A percentile compares a stretch with the other conserved stretches of the same genome.
Conservation (phyloP, 2,888 invertebrate species). For the Epirrita christyi region DNA sequence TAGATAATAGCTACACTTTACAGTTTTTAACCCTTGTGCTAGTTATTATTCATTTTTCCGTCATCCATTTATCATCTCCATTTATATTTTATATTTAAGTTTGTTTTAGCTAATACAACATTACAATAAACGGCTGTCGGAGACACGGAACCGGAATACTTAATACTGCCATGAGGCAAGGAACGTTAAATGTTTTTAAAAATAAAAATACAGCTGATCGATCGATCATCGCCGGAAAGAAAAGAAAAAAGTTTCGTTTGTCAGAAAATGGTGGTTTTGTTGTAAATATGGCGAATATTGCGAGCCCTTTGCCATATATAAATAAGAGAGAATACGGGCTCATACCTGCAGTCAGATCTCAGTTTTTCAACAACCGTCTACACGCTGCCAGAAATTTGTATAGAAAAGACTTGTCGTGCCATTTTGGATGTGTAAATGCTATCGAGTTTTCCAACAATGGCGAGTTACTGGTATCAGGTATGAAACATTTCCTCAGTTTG, state of each 20-base stretch:
- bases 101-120: too few relatives aligned
- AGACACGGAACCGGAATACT: too few relatives aligned
- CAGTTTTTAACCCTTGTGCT: too few relatives aligned
- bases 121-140: too few relatives aligned
- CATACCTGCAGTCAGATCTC: slow-evolving; percentile 83
- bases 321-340: slow-evolving; percentile 86
- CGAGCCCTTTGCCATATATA: slow-evolving; percentile 86
- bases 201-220: not conserved
- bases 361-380: slow-evolving; percentile 86
- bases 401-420: slow-evolving; percentile 93
- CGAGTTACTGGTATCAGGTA: slow-evolving; percentile 94
- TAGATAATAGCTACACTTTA: too few relatives aligned
- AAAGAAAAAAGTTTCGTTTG: slow-evolving; percentile 35
- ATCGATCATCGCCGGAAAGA: slow-evolving; percentile 3
- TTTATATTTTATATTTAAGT: too few relatives aligned
- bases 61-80: too few relatives aligned
- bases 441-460: slow-evolving; percentile 97
- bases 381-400: slow-evolving; percentile 90
- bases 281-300: slow-evolving; percentile 77
- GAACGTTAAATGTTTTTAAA: not conserved
- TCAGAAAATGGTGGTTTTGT: slow-evolving; percentile 74
- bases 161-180: not conserved
- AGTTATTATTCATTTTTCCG: too few relatives aligned
- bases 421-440: slow-evolving; percentile 98
- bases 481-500: slow-evolving; percentile 33